phyloP scores from a whole-genome alignment of 1,140 invertebrate species.

The Neodiprion pinetum region DNA sequence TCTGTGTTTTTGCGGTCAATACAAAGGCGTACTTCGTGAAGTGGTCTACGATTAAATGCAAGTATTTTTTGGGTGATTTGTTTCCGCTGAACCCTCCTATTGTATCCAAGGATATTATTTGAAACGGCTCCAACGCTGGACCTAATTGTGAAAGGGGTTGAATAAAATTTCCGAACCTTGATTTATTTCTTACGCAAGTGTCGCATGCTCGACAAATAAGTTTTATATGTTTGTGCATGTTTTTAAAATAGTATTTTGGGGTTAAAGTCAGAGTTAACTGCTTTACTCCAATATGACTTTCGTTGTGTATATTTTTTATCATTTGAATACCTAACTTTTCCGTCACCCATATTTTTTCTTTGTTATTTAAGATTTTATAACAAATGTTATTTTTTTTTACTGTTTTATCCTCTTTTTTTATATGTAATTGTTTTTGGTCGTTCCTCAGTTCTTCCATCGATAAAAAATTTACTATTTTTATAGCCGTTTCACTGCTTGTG shows the following conservation, averaged over 20 bases:
- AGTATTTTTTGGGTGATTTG: constrained; percentile 23
- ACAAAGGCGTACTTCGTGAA: constrained; percentile 29
- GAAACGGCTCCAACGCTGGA: constrained; percentile 11
- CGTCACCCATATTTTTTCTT: constrained; percentile 32
- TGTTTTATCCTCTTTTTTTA: not conserved
- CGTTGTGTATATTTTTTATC: constrained; percentile 21
- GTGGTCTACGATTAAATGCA: constrained; percentile 27
- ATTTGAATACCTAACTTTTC: constrained; percentile 23
- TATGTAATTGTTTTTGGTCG: too few relatives aligned
- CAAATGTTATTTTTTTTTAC: constrained; percentile 14
- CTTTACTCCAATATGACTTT: constrained; percentile 28
- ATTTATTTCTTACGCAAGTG: constrained; percentile 21
- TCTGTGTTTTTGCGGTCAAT: constrained; percentile 20
- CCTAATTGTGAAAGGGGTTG: constrained; percentile 12
- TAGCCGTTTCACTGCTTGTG: too few relatives aligned
- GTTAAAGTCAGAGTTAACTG: constrained; percentile 26
- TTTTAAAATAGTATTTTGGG: constrained; percentile 30
- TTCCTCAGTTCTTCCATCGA: too few relatives aligned
- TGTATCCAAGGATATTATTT: constrained; percentile 30
- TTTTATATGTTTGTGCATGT: constrained; percentile 28
- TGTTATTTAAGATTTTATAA: constrained; percentile 31
- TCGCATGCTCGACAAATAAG: constrained; percentile 25
- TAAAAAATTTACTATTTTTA: too few relatives aligned
- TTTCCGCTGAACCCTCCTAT: constrained; percentile 19
- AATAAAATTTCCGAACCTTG: not conserved